These are phyloP conservation scores for Beroe forskalii DNA, from an alignment of 37 sponge, comb jelly and placozoan species.

Conservation along the genomic window DNA sequence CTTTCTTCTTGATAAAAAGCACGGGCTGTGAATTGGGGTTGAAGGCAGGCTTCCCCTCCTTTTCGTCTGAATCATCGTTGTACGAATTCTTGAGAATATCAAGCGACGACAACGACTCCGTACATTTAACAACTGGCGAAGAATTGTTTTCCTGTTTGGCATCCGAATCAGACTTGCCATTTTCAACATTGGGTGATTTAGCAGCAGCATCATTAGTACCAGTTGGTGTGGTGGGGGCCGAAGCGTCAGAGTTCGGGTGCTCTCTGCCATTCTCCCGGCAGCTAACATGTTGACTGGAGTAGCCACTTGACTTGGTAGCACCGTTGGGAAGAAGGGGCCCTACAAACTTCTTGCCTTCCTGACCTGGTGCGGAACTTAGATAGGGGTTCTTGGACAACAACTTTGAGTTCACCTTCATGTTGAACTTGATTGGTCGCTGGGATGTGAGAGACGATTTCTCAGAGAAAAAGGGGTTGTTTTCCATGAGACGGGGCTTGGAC, in stretches of 20 bases:
- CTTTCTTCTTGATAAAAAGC: constrained; percentile 13
- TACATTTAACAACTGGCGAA: constrained; percentile 12
- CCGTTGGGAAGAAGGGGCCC: constrained; percentile 45
- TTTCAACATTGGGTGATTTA: neutral
- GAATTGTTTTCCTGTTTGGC: neutral
- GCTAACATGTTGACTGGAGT: neutral
- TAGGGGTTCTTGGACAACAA: constrained; percentile 30
- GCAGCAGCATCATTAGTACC: neutral
- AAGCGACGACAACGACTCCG: constrained; percentile 17
- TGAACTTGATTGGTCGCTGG: constrained; percentile 42
- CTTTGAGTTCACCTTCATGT: constrained; percentile 7
- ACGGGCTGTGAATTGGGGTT: constrained; percentile 34
- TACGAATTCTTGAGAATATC: constrained; percentile 47
- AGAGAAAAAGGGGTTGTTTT: constrained; percentile 49
- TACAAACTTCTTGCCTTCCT: neutral
- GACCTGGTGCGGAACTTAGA: neutral
- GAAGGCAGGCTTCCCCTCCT: neutral
- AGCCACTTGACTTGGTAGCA: neutral
- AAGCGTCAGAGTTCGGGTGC: neutral
- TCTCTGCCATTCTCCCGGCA: neutral
- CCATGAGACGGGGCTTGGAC: constrained; percentile 2
- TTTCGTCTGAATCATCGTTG: neutral
- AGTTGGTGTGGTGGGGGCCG: neutral
- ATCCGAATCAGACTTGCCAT: neutral
- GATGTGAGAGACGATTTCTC: constrained; percentile 7